Evolutionary conservation across 2,113 vertebrate genomes (phyloP).

Genomic region (Neogobius melanostomus): DNA sequence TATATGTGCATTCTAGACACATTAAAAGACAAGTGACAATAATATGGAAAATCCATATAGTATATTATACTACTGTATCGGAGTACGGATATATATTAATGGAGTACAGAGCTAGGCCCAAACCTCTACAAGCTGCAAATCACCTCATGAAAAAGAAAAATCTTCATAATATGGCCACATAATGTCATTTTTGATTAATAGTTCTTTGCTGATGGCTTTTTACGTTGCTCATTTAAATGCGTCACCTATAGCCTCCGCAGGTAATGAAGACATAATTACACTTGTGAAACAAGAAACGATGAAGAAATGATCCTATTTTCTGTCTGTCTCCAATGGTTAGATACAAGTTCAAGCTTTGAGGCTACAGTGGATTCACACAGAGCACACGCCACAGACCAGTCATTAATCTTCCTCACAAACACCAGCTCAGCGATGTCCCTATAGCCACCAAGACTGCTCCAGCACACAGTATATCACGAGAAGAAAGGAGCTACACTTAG

Average conservation of each 20-base stretch:
- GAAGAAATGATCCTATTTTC: constrained; percentile 17
- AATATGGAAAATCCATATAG: no score
- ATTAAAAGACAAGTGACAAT: no score
- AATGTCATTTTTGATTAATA: neutral
- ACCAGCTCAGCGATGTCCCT: constrained; percentile 39
- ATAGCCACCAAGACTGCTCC: constrained; percentile 22
- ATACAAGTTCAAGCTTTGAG: constrained; percentile 33
- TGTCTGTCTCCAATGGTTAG: constrained; percentile 2
- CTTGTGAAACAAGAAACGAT: neutral
- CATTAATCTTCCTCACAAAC: constrained; percentile 70
- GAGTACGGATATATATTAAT: no score
- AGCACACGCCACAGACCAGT: constrained; percentile 28
- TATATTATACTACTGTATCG: no score
- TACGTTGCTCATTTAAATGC: neutral
- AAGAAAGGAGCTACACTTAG: neutral
- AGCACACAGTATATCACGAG: constrained; percentile 9
- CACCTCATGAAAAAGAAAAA: no score
- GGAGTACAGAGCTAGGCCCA: no score
- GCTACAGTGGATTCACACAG: constrained; percentile 55
- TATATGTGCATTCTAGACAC: no score
- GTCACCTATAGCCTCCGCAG: neutral
- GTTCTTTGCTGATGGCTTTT: neutral
- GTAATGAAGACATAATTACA: constrained; percentile 1
- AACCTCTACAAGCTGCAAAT: no score
- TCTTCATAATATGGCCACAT: no score